Evolutionary conservation across 2,797 vertebrate species (phyloP), one percentile per base, ranked within the genome.

Genomic region (Periparus ater): DNA sequence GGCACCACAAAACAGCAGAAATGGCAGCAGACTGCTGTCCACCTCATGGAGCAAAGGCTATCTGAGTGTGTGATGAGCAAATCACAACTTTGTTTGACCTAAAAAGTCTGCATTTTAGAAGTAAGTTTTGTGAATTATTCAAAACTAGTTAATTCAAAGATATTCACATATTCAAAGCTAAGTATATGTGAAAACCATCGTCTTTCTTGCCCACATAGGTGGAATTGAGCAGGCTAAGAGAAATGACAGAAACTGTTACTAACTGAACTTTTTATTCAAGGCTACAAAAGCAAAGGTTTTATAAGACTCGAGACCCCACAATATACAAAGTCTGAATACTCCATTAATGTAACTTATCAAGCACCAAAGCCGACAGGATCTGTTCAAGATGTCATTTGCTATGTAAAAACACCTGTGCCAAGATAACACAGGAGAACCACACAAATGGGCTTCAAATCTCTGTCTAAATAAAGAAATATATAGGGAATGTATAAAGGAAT

Each of bases 281-380:
- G 30, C 22, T 54, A 79, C 57, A 83, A 89, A 87, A 84, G 12
- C 23, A 79, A 38, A 61, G 11, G 13, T 80, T 89, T 92, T 55
- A 19, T 67, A 86, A 74, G 55, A 85, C 7, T 81, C 3, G 1
- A 48, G 20, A 62, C 12, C 10, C 47, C 58, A 51, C 17, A 81
- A 78, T 72, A 95, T 6, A 5, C 10, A 42, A 60, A 92, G 47
- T 44, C 45, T 74, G 53, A 71, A 50, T 13, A 27, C 11, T 53
- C 8, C 10, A 17, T n/a, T 74, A 44, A 67, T 29, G 27, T 38
- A 51, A 53, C 17, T 21, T 16, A 71, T 25, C 48, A 53, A 36
- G 30, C 68, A 77, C 34, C 61, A 74, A 68, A 72, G 4, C 27
- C 75, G 30, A 89, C 29, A 83, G 10, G 17, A 57, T 53, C 53